Conservation (phyloP, 35 echinoderm and acorn worm species). For the Heliocidaris erythrogramma region DNA sequence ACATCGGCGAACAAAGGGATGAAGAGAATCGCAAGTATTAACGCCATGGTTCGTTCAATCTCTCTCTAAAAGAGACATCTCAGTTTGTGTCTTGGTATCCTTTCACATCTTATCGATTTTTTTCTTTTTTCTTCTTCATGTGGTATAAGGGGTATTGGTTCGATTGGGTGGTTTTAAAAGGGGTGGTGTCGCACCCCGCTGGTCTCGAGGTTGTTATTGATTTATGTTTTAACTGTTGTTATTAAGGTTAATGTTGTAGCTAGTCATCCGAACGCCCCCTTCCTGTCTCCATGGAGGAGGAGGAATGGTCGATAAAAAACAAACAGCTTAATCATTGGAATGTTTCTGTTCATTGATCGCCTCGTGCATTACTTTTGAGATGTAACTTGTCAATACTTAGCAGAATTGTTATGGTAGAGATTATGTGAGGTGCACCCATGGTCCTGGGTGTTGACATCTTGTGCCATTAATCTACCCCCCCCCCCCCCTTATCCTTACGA, state of each 20-base stretch:
- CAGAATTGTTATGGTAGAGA: no score
- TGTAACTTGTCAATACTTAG: not conserved
- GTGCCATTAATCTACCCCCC: no score
- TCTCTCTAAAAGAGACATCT: not conserved
- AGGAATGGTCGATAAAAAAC: not conserved
- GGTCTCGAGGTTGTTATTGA: not conserved
- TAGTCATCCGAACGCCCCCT: not conserved
- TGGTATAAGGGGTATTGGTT: not conserved
- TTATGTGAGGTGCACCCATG: no score
- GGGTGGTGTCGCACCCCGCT: not conserved
- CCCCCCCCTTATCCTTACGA: no score
- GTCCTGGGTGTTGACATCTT: no score
- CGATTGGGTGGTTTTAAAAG: not conserved
- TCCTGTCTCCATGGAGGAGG: not conserved
- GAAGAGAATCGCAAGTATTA: not conserved
- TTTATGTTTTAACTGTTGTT: conserved; percentile 8
- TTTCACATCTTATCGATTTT: not conserved
- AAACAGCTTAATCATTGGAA: not conserved
- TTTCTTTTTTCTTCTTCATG: not conserved
- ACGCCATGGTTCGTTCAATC: not conserved
- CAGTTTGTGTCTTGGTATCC: not conserved
- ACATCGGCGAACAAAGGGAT: not conserved
- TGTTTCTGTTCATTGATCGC: conserved; percentile 1
- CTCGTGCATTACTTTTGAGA: not conserved
- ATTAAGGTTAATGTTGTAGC: not conserved